Base-by-base conservation (phyloP, 1,140 invertebrate species). In the Panulirus ornatus region DNA sequence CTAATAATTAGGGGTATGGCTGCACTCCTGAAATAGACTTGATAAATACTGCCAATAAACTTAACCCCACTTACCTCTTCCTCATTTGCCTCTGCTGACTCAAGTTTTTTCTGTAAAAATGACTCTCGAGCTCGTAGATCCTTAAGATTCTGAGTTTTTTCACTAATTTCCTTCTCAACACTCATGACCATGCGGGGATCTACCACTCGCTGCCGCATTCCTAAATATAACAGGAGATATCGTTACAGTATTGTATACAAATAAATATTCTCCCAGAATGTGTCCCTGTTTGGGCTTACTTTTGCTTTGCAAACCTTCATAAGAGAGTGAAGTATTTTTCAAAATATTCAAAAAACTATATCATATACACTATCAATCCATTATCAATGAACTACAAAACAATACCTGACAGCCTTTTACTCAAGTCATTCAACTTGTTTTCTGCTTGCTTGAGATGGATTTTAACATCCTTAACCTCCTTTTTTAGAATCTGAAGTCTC, bases 151-250 rank as follows among this genome's bases (percentile, higher is more conserved):
- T 87, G 40, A 51, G 63, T 6, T 58, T 87, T 91, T 34, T 44
- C 70, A 3, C 42, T 38, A 2, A 87, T 22, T 14, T 85, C 84
- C 38, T 82, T 73, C 30, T 91, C 84, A n/a, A 91, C 76, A 40
- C 34, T 63, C 30, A 91, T 63, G 47, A 27, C 40, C 63, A 78
- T 54, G 6, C 84, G 84, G 51, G 90, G 90, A 44, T 91, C 90
- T 1, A 86, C 84, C 34, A 91, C 84, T 2, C 90, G 58, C 51
- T 87, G 90, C 36, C 47, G 63, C 90, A 91, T 91, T 19, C 90
- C 90, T 91, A 30, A 27, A 30, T 66, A 11, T n/a, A n/a, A n/a
- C n/a, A n/a, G n/a, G n/a, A n/a, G n/a, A n/a, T n/a, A n/a, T n/a
- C n/a, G n/a, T n/a, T n/a, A n/a, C n/a, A n/a, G n/a, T n/a, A n/a